Evolutionary conservation across 2,888 invertebrate genomes (phyloP).

Genomic region (Calliphora vomitoria): DNA sequence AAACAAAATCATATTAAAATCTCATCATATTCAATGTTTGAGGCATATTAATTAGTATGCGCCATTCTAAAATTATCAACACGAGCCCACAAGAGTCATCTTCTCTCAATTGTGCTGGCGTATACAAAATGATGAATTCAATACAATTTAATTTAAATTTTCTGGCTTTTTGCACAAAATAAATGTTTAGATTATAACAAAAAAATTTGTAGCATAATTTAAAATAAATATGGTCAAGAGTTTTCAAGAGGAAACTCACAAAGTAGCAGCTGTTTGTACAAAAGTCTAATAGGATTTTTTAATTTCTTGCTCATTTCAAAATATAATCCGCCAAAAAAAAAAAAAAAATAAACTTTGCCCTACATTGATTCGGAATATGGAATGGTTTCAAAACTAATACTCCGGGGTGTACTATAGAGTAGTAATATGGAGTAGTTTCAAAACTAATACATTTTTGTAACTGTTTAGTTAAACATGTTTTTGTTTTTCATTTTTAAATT

Average conservation of each 20-base stretch:
- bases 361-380: too few relatives aligned
- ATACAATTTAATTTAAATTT: not conserved
- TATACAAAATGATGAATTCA: not conserved
- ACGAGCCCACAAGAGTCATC: slow-evolving; percentile 10
- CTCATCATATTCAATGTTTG: slow-evolving; percentile 19
- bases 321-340: too few relatives aligned
- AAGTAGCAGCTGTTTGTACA: too few relatives aligned
- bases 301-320: too few relatives aligned
- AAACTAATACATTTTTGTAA: too few relatives aligned
- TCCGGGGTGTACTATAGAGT: too few relatives aligned
- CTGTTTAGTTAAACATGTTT: too few relatives aligned
- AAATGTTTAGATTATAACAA: not conserved
- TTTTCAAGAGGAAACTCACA: not conserved
- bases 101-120: not conserved
- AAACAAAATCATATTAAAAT: not conserved
- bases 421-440: too few relatives aligned
- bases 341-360: too few relatives aligned
- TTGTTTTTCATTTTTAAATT: too few relatives aligned
- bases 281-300: too few relatives aligned
- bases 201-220: not conserved
- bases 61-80: slow-evolving; percentile 39
- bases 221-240: not conserved
- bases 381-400: too few relatives aligned
- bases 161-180: not conserved
- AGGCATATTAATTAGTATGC: slow-evolving; percentile 34